These are phyloP conservation scores for Scaptomyza flava DNA, from an alignment of 2,888 invertebrate genomes.

Conservation along the genomic window DNA sequence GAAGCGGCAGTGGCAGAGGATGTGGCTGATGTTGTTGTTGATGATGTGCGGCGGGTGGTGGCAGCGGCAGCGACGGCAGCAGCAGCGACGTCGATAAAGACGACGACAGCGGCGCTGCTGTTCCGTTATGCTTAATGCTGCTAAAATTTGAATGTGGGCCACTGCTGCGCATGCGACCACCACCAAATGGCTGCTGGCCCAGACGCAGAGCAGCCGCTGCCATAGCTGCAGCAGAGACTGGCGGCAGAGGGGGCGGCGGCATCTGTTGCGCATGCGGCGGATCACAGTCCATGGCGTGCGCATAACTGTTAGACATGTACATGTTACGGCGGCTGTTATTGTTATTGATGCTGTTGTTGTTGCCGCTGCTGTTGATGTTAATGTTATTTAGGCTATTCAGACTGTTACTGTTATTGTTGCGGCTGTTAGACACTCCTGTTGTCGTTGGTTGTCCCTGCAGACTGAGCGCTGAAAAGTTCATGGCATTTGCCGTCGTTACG, in stretches of 20 bases:
- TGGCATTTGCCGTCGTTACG: constrained; percentile 59
- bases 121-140: constrained; percentile 67
- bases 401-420: constrained; percentile 63
- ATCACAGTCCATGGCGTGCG: constrained; percentile 91
- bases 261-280: constrained; percentile 85
- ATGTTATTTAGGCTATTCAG: constrained; percentile 71
- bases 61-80: constrained; percentile 38
- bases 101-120: constrained; percentile 48
- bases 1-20: constrained; percentile 40
- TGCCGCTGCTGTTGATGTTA: constrained; percentile 54
- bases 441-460: constrained; percentile 52
- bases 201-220: constrained; percentile 44
- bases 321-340: constrained; percentile 57
- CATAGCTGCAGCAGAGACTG: constrained; percentile 41
- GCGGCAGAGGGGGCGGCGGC: constrained; percentile 64
- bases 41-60: constrained; percentile 59
- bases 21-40: constrained; percentile 11
- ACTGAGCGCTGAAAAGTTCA: constrained; percentile 71
- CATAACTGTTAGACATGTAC: constrained; percentile 81
- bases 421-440: constrained; percentile 39
- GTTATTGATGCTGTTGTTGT: constrained; percentile 56
- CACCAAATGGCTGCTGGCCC: constrained; percentile 39
- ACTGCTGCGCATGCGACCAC: constrained; percentile 57
- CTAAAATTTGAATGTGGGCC: constrained; percentile 40
- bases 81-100: constrained; percentile 24